Conservation (phyloP, 2,888 invertebrate genomes). For the Pachymerium ferrugineum region DNA sequence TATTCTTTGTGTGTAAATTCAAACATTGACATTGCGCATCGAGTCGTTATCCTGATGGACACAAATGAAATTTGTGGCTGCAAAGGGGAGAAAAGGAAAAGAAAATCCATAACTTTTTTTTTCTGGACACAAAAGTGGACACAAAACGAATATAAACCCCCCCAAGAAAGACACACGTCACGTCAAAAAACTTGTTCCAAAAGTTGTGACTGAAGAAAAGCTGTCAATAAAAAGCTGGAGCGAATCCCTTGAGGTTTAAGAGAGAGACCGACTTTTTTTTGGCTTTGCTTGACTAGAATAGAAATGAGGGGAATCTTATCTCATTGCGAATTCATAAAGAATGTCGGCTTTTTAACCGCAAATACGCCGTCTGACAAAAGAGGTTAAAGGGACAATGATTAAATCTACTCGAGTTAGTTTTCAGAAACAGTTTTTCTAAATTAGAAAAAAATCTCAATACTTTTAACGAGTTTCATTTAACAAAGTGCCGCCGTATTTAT, state of each 20-base stretch:
- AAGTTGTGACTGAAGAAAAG: neutral
- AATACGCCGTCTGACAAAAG: slow-evolving; percentile 12
- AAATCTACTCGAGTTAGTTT: too few species aligned
- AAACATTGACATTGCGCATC: too few species aligned
- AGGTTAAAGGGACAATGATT: slow-evolving; percentile 11
- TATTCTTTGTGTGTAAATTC: too few species aligned
- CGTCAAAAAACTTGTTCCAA: slow-evolving; percentile 16
- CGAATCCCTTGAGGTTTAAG: neutral
- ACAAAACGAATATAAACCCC: slow-evolving; percentile 23
- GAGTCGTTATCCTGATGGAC: too few species aligned
- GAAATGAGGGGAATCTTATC: slow-evolving; percentile 16
- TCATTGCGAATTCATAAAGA: slow-evolving; percentile 13
- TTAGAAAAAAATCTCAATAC: too few species aligned
- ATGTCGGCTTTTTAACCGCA: slow-evolving; percentile 17
- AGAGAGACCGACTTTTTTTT: neutral
- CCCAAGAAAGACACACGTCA: too few species aligned
- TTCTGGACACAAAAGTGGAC: neutral
- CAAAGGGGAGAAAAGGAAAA: slow-evolving; percentile 6
- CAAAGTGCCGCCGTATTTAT: too few species aligned
- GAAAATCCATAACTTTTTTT: neutral
- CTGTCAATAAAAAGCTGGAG: neutral
- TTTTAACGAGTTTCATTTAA: too few species aligned
- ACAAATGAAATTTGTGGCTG: too few species aligned
- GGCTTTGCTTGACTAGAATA: slow-evolving; percentile 20
- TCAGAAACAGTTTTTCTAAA: too few species aligned